Conservation (phyloP, 2,888 invertebrate species). For the Lymantria dispar region DNA sequence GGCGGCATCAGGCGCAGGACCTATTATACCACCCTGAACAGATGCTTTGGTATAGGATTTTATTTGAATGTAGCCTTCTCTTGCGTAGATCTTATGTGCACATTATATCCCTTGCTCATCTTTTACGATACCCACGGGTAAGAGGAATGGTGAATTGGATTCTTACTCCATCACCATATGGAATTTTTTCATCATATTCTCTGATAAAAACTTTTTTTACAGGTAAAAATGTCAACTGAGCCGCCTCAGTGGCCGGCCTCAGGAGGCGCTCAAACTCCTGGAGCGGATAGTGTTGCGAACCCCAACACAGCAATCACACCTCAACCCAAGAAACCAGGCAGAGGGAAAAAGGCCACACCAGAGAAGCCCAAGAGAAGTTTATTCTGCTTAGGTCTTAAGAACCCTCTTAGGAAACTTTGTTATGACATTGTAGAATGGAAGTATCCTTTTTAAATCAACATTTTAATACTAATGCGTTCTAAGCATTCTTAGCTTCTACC, state of each 20-base stretch:
- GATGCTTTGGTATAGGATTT: too few species aligned
- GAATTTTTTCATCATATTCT: too few species aligned
- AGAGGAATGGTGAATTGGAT: too few species aligned
- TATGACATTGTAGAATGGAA: conserved; percentile 99
- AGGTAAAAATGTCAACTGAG: conserved; percentile 68
- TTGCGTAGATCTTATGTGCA: too few species aligned
- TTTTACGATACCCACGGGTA: too few species aligned
- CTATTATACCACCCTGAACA: too few species aligned
- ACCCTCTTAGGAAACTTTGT: conserved; percentile 97
- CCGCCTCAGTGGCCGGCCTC: conserved; percentile 46
- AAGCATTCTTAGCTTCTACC: too few species aligned
- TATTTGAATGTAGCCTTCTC: too few species aligned
- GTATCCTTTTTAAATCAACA: conserved; percentile 91
- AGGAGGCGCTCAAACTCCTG: conserved; percentile 55
- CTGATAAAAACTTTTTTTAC: conserved; percentile 15
- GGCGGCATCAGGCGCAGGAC: too few species aligned
- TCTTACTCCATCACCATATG: too few species aligned
- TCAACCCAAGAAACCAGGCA: conserved; percentile 61
- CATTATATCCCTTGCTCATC: too few species aligned
- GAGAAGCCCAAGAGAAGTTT: conserved; percentile 96
- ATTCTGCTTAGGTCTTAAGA: conserved; percentile 95
- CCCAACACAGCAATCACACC: conserved; percentile 55
- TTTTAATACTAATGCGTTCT: too few species aligned
- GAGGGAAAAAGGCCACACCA: conserved; percentile 90
- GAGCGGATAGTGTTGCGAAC: conserved; percentile 53